Percentiles rank a stretch among this genome's conserved stretches.
These are phyloP conservation scores for Pomatostomus ruficeps DNA, from an alignment of 2,113 vertebrate species.

Conservation along the genomic window DNA sequence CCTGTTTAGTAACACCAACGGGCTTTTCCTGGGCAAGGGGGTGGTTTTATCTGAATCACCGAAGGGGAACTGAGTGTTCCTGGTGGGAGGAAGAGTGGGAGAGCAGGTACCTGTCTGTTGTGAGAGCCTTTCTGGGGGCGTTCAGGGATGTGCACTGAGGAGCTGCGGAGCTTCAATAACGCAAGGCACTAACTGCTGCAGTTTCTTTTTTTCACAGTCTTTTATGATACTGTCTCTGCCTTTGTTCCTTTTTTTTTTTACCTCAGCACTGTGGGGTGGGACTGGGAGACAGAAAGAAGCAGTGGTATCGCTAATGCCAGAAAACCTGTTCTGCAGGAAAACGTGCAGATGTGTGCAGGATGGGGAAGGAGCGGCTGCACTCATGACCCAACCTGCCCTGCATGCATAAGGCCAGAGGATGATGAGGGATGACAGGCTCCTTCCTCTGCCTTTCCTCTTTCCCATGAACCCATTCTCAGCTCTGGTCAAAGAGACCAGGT, in stretches of 20 bases:
- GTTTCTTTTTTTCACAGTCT: not conserved
- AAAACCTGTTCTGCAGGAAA: slow-evolving; percentile 56
- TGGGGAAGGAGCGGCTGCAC: not conserved
- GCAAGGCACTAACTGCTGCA: not conserved
- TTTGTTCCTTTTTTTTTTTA: not conserved
- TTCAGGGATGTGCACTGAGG: not conserved
- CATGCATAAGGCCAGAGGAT: not conserved
- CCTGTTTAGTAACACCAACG: not conserved
- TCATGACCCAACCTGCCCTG: slow-evolving; percentile 19
- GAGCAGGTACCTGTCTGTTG: not conserved
- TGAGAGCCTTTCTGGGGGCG: not conserved
- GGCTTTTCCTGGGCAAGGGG: not conserved
- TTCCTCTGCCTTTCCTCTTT: not conserved
- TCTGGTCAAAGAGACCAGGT: not conserved
- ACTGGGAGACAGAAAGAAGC: not conserved
- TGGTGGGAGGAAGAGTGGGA: not conserved
- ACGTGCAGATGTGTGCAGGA: not conserved
- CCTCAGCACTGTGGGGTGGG: not conserved
- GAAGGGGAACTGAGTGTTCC: not conserved
- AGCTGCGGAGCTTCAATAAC: not conserved
- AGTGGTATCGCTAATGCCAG: not conserved
- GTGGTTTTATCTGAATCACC: not conserved
- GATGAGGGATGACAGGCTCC: not conserved
- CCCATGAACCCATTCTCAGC: not conserved
- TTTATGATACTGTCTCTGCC: not conserved